phyloP scores from a whole-genome alignment of 2,113 vertebrate species.

The Charadrius vociferus region DNA sequence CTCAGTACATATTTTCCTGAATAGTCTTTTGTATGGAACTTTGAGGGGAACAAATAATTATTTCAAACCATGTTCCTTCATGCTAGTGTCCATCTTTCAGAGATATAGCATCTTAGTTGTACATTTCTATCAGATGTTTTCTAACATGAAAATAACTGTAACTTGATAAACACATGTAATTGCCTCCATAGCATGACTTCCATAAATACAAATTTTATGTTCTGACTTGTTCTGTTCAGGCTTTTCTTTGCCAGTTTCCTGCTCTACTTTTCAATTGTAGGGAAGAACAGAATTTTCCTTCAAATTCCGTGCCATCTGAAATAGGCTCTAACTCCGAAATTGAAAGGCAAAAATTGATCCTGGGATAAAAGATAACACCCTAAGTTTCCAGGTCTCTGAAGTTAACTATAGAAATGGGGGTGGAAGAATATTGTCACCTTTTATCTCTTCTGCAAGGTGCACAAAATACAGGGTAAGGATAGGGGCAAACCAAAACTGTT shows the following conservation, averaged over 20 bases:
- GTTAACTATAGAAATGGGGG: not conserved
- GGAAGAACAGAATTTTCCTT: not conserved
- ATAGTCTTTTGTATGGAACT: not conserved
- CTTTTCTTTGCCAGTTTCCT: not conserved
- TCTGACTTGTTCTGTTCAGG: not conserved
- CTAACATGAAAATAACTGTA: not conserved
- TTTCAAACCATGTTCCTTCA: not conserved
- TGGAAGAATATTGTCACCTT: not conserved
- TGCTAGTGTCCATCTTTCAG: not conserved
- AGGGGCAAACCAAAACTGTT: not conserved
- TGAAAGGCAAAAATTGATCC: conserved; percentile 28
- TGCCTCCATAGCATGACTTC: not conserved
- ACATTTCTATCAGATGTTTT: not conserved
- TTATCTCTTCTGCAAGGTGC: not conserved
- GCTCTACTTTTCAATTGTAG: not conserved
- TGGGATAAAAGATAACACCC: not conserved
- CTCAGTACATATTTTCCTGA: not conserved
- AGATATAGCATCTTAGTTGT: not conserved
- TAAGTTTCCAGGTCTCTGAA: not conserved
- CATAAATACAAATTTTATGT: not conserved
- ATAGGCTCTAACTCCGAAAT: not conserved
- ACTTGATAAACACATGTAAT: not conserved
- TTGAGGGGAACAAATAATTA: not conserved
- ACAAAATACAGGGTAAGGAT: not conserved
- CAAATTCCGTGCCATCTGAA: not conserved